Conservation (phyloP, 2,888 invertebrate species). For the Myopa testacea region DNA sequence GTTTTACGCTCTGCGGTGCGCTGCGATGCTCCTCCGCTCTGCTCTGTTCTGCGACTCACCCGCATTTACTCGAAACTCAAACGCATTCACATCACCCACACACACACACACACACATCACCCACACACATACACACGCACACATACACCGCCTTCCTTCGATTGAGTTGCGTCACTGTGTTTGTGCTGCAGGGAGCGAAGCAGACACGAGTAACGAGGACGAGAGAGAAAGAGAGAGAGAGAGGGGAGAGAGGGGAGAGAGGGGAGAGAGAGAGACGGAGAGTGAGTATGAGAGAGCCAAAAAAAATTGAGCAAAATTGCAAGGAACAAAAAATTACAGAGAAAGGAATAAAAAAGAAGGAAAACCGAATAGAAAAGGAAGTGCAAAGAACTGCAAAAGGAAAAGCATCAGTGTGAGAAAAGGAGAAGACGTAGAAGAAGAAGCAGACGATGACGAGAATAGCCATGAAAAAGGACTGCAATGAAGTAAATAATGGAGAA, state of each 20-base stretch:
- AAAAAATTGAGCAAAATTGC: background rate
- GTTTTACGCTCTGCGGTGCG: background rate
- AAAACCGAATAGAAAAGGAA: background rate
- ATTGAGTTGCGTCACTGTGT: background rate
- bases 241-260: no score
- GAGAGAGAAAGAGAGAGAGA: no score
- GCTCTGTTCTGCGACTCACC: no score
- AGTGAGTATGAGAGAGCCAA: no score
- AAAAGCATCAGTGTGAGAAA: background rate
- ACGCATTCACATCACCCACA: no score
- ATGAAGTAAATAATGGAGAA: background rate
- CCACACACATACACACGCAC: background rate
- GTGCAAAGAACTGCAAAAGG: background rate
- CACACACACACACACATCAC: no score
- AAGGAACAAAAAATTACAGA: constrained; percentile 1
- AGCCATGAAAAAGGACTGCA: background rate
- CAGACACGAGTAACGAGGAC: background rate
- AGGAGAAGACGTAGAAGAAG: no score
- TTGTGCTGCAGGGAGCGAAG: constrained; percentile 5
- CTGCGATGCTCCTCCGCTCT: background rate
- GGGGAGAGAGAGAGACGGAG: no score
- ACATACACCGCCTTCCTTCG: background rate
- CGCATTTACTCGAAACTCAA: no score
- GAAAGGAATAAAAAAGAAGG: no score
- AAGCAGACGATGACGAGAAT: background rate